Conservation (phyloP, 2,888 invertebrate species). For the Pachliopta kotzebuea region DNA sequence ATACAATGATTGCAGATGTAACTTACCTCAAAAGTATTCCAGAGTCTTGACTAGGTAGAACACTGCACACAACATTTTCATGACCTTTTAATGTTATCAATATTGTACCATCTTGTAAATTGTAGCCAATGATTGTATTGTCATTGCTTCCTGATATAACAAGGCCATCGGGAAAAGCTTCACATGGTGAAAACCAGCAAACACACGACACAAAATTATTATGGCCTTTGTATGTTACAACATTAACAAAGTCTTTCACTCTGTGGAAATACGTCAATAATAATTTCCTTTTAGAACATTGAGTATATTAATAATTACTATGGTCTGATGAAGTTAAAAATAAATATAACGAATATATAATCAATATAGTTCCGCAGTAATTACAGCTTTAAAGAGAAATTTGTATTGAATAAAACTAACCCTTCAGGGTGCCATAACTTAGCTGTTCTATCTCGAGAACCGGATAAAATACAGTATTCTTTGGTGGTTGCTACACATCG, state of each 20-base stretch:
- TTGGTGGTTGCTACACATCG: slow-evolving; percentile 84
- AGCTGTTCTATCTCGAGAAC: slow-evolving; percentile 93
- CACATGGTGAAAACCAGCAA: slow-evolving; percentile 86
- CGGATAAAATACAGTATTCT: slow-evolving; percentile 89
- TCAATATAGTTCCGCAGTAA: not conserved
- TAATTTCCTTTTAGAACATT: not conserved
- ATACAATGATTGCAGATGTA: not conserved
- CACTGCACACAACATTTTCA: slow-evolving; percentile 84
- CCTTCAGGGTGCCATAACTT: slow-evolving; percentile 91
- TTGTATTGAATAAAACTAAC: slow-evolving; percentile 59
- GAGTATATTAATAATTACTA: not conserved
- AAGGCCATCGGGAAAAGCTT: slow-evolving; percentile 86
- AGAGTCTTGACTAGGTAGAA: slow-evolving; percentile 61
- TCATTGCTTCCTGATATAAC: slow-evolving; percentile 96
- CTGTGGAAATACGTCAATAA: slow-evolving; percentile 56
- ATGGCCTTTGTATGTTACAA: slow-evolving; percentile 88
- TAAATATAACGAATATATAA: not conserved
- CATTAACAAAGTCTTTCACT: slow-evolving; percentile 81
- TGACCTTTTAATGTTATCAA: slow-evolving; percentile 88
- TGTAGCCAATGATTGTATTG: slow-evolving; percentile 89
- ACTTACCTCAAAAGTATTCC: slow-evolving; percentile 68
- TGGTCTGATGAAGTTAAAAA: not conserved
- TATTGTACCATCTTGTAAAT: slow-evolving; percentile 84
- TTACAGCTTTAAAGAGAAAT: slow-evolving; percentile 3
- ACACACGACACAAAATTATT: slow-evolving; percentile 92